Evolutionary conservation across 2,113 vertebrate genomes (phyloP), one percentile per base, ranked within the genome.

Genomic region (Lipophrys pholis): DNA sequence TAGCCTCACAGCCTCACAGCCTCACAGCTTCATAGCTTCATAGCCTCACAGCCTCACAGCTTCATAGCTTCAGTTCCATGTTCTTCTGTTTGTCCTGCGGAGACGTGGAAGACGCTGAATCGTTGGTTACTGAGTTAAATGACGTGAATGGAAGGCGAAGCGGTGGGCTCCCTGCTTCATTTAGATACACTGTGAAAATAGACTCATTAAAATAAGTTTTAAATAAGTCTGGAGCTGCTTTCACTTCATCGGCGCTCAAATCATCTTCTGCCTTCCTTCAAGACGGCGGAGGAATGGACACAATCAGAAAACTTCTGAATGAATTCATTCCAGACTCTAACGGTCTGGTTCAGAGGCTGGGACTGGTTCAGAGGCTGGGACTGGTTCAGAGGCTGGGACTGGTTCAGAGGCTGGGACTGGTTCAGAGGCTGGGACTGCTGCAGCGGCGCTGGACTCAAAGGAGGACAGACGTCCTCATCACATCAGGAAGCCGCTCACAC

Each of bases 41-140:
- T n/a, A n/a, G n/a, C 40, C 45, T 50, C 61, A 56, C 69, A 46
- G 61, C 52, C 41, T 12, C 63, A 61, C 67, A 30, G 21, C 21
- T 30, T 30, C 21, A 30, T 4, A n/a, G n/a, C n/a, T n/a, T n/a
- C n/a, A n/a, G n/a, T n/a, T n/a, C n/a, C n/a, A n/a, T n/a, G n/a
- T 79, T 68, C 6, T 69, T 74, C 78, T 77, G 49, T 77, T 79
- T 77, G 64, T 50, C 69, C 64, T 21, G 4, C 59, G 17, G 72
- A 67, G 74, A 75, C 74, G 69, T 67, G 11, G 43, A 58, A 83
- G 69, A 87, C 60, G 64, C 16, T 71, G 53, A 81, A 68, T 69
- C 73, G 65, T 54, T 67, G 57, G 42, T 46, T 84, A 39, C 53
- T 51, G 41, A 68, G 9, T 53, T 73, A 52, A 73, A 38, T 63